Percentiles rank a stretch among this genome's conserved stretches.
phyloP scores from a whole-genome alignment of 1,140 invertebrate species.

The Oedothorax gibbosus region DNA sequence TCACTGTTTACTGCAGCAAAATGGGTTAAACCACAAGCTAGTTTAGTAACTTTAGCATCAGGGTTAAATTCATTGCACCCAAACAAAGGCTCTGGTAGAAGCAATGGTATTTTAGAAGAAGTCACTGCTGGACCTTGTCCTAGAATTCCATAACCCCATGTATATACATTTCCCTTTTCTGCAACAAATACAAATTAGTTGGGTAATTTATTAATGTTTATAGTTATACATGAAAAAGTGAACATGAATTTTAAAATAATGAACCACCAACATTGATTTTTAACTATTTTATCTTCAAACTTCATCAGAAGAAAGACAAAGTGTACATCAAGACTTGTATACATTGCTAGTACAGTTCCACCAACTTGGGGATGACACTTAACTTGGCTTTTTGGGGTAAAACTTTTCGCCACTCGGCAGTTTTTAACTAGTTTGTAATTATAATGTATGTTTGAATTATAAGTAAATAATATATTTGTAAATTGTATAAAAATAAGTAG shows the following conservation, averaged over 20 bases:
- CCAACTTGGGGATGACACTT: too few species aligned
- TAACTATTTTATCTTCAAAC: too few species aligned
- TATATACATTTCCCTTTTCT: slow-evolving; percentile 86
- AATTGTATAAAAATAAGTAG: too few species aligned
- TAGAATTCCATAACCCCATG: slow-evolving; percentile 93
- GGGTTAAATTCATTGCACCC: slow-evolving; percentile 85
- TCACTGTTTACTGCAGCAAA: slow-evolving; percentile 80
- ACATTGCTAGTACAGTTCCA: too few species aligned
- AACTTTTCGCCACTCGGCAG: too few species aligned
- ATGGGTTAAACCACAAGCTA: slow-evolving; percentile 79
- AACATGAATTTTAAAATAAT: not conserved
- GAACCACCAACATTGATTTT: not conserved
- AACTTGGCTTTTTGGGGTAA: too few species aligned
- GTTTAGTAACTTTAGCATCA: slow-evolving; percentile 73
- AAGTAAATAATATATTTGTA: too few species aligned
- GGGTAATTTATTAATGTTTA: too few species aligned
- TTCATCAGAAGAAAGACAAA: too few species aligned
- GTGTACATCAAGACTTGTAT: too few species aligned
- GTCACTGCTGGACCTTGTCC: slow-evolving; percentile 86
- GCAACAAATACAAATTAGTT: slow-evolving; percentile 47
- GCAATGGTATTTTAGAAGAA: slow-evolving; percentile 75
- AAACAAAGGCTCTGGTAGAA: slow-evolving; percentile 84
- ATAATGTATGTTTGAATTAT: too few species aligned
- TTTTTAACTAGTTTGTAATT: too few species aligned
- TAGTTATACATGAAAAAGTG: not conserved